Evolutionary conservation across 2,113 vertebrate species (phyloP), one percentile per base, ranked within the genome.

Genomic region (Alectura lathami): DNA sequence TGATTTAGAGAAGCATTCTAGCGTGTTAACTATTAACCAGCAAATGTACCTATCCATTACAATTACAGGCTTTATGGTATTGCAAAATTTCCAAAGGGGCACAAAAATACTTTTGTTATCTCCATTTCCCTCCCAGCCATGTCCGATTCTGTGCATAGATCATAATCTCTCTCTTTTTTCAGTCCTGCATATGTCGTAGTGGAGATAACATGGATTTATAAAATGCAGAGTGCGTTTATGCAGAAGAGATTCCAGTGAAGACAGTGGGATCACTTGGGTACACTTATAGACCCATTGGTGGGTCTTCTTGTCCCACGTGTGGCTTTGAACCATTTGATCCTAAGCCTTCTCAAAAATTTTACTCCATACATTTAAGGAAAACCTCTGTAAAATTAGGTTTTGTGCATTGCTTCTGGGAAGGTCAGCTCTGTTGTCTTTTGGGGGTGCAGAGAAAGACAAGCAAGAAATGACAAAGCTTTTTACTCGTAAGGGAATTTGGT

Each of bases 1-100:
- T 96, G 95, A 94, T 92, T 94, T 95, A 86, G 57, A 94, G 87
- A 91, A 93, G 91, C 77, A 83, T 92, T 97, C 93, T 96, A 86
- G 72, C 83, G 83, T 86, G 96, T 98, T 96, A 98, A 96, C 93
- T 92, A 94, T 97, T 97, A 98, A 97, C 97, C 79, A 92, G 92
- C 78, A 96, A 95, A 98, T 97, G 96, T 95, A 96, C 81, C 97
- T 91, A 97, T 94, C 92, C 93, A 78, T 96, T 91, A 95, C 57
- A 89, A 86, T 94, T 91, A 88, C 83, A 45, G 83, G 66, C 69
- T 88, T 96, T 91, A 96, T 96, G 93, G 86, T 88, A 88, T 95
- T 96, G 92, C 62, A 73, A 83, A 95, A 96, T 90, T 95, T 93
- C 89, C 51, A 34, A 83, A 66, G 51, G 63, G 80, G 91, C 29